Evolutionary conservation across 1,140 invertebrate species (phyloP).

Genomic region (Ceratoteleas bidentatus): DNA sequence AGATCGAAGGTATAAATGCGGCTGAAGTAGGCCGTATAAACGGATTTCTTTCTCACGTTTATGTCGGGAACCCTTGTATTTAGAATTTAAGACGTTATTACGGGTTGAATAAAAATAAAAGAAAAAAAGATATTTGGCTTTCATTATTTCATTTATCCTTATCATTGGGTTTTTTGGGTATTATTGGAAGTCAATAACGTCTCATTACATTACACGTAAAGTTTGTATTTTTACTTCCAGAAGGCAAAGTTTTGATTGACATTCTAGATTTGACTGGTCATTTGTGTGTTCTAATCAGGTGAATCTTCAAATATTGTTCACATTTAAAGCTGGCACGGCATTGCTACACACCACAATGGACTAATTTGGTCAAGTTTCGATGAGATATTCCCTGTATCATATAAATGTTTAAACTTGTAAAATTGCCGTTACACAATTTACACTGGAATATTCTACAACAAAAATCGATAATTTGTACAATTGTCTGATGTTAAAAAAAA

Average conservation of each 20-base stretch:
- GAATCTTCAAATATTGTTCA: conserved; percentile 13
- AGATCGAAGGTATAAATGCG: no score
- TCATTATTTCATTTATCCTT: no score
- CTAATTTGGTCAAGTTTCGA: conserved; percentile 9
- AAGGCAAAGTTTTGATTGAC: conserved; percentile 2
- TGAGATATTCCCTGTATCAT: conserved; percentile 1
- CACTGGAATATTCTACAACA: conserved; percentile 5
- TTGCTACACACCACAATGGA: conserved; percentile 7
- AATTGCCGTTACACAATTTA: conserved; percentile 4
- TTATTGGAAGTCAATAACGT: no score
- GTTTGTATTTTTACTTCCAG: conserved; percentile 5
- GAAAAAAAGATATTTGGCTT: no score
- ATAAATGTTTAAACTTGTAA: neutral
- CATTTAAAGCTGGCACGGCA: conserved; percentile 5
- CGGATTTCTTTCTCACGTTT: no score
- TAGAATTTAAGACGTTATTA: no score
- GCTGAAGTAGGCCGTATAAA: no score
- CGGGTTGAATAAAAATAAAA: no score
- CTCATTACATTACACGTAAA: conserved; percentile 33
- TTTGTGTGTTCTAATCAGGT: conserved; percentile 17
- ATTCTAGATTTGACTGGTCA: conserved; percentile 4
- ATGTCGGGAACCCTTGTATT: no score
- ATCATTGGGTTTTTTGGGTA: no score
- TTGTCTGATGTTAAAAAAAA: no score
- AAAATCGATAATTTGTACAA: no score